Conservation (phyloP, 2,113 vertebrate species). For the Chaetops frenatus region DNA sequence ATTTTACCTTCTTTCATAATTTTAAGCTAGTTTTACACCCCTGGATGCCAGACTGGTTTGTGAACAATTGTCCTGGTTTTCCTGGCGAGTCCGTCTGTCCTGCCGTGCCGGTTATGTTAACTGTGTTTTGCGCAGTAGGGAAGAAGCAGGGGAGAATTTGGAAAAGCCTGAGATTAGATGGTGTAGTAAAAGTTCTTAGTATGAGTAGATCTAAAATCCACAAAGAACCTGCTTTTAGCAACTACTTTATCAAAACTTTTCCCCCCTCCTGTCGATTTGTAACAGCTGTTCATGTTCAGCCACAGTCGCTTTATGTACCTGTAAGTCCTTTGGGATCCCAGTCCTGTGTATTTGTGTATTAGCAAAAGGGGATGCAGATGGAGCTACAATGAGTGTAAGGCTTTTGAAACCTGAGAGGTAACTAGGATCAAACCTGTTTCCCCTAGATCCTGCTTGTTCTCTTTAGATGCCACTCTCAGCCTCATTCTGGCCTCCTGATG, state of each 20-base stretch:
- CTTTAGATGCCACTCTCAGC: neutral
- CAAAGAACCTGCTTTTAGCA: neutral
- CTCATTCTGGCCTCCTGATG: neutral
- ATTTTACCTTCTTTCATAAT: neutral
- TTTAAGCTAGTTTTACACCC: neutral
- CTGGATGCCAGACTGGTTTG: neutral
- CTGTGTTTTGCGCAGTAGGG: neutral
- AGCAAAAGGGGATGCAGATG: neutral
- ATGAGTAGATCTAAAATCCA: neutral
- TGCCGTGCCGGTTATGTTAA: neutral
- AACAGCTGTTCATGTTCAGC: neutral
- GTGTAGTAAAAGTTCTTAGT: neutral
- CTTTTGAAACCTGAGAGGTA: neutral
- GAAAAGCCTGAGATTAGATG: neutral
- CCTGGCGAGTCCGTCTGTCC: neutral
- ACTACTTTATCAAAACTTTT: neutral
- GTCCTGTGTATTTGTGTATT: neutral
- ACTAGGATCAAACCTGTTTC: neutral
- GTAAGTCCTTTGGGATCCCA: neutral
- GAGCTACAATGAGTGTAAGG: neutral
- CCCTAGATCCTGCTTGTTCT: neutral
- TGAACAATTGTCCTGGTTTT: neutral
- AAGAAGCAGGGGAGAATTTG: neutral
- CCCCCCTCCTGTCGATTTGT: rapidly evolving
- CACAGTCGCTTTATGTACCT: neutral